Conservation (phyloP, 2,797 vertebrate species). For the Corythornis leucogaster region DNA sequence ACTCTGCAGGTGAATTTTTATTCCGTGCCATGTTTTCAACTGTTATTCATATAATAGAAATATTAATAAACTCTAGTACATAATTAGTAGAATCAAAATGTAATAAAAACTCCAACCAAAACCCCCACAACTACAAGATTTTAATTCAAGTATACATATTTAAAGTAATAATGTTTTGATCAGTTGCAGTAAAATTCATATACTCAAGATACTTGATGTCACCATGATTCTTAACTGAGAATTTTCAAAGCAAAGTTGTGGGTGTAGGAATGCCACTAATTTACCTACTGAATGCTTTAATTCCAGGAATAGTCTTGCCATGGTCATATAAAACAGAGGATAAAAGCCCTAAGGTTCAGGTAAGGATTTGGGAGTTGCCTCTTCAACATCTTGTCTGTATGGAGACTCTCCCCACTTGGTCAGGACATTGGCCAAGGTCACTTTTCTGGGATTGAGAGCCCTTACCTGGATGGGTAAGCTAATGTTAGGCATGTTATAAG, state of each 20-base stretch:
- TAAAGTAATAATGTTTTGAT: neutral
- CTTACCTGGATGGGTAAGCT: no score
- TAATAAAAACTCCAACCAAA: neutral
- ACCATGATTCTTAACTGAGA: neutral
- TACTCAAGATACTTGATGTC: neutral
- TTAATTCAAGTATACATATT: neutral
- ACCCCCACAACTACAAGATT: neutral
- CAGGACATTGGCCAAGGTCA: no score
- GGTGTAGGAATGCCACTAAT: neutral
- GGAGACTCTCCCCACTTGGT: no score
- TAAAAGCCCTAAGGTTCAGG: no score
- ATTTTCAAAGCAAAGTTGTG: neutral
- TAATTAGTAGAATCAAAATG: constrained; percentile 1
- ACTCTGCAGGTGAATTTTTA: neutral
- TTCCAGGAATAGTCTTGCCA: neutral
- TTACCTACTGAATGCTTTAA: neutral
- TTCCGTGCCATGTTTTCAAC: neutral
- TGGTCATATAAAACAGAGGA: no score
- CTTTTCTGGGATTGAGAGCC: no score
- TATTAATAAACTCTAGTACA: neutral
- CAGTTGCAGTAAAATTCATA: neutral
- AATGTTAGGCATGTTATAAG: no score
- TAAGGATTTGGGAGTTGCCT: no score
- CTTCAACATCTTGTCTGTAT: no score
- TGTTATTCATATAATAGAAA: neutral